Percentiles rank a stretch among this genome's conserved stretches.
Evolutionary conservation across 2,113 vertebrate genomes (phyloP).

Genomic region (Azemiops feae): DNA sequence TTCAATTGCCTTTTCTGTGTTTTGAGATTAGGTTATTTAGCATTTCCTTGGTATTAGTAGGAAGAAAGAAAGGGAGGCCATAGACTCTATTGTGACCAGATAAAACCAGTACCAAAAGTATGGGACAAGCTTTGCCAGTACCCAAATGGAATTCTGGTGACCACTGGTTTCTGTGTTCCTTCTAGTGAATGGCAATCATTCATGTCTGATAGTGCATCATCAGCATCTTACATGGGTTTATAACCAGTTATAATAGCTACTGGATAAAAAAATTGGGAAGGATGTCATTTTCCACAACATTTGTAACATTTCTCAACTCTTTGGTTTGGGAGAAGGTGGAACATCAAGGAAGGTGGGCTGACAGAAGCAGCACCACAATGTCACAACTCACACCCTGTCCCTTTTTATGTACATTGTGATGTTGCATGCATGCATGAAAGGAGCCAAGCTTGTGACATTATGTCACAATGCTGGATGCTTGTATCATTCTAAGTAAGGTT

Average conservation of each 20-base stretch:
- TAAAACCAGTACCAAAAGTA: not conserved
- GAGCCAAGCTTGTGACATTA: not conserved
- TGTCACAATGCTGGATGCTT: not conserved
- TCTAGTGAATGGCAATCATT: not conserved
- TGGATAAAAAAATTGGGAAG: not conserved
- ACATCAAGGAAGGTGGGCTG: not conserved
- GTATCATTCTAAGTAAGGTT: not conserved
- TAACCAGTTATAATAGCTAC: not conserved
- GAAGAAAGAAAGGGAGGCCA: not conserved
- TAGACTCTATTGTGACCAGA: not conserved
- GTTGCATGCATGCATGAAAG: not conserved
- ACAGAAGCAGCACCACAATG: not conserved
- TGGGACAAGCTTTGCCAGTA: not conserved
- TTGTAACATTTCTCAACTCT: not conserved
- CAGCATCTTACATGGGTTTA: not conserved
- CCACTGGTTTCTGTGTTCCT: not conserved
- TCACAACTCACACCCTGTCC: not conserved
- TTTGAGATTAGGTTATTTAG: not conserved
- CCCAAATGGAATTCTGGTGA: not conserved
- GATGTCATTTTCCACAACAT: not conserved
- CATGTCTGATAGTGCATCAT: not conserved
- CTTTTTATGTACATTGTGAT: not conserved
- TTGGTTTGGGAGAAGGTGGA: not conserved
- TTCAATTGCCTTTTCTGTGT: not conserved
- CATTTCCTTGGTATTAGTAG: not conserved